Base-by-base conservation (phyloP, 1,140 invertebrate genomes). In the Leptinotarsa texana region DNA sequence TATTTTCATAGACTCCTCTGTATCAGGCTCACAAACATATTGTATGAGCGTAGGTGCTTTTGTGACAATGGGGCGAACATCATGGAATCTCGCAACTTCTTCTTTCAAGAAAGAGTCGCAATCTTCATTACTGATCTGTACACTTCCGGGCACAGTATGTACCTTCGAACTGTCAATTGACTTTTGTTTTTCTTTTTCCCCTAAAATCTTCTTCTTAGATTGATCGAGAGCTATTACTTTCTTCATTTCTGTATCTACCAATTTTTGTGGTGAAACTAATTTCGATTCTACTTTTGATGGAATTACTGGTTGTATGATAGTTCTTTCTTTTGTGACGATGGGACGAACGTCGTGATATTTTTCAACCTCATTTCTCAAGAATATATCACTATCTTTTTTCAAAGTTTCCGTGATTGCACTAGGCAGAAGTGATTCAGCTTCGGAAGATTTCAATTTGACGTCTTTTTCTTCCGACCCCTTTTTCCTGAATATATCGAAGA, bases 291-390 rank as follows among this genome's bases (percentile, higher is more conserved):
- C 17, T 74, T 27, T 66, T 72, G 27, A 75, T 74, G 75, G 17
- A 63, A 63, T 61, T 57, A 68, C 15, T 77, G 22, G 27, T 65
- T 74, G 5, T 13, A 62, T 49, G 69, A 57, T 24, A 57, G 68
- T n/a, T 69, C 6, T 24, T 72, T 62, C 33, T 21, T 42, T 63
- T 65, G 22, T 17, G 3, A 42, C 21, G 8, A 74, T 24, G 13
- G 11, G 74, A n/a, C 74, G 74, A 18, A 78, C 74, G 33, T 79
- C 78, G 65, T 79, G 72, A 57, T 78, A 75, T 48, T 72, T 74
- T 27, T 69, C 63, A 62, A 79, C 57, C 76, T 78, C 78, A 21
- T 68, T 49, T 24, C 76, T 61, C 17, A 79, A 61, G 63, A 79
- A 78, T 21, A 11, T 15, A 13, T 13, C 21, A 13, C 69, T 61